Evolutionary conservation across 2,797 vertebrate genomes (phyloP).

Genomic region (Poeciliopsis turneri): DNA sequence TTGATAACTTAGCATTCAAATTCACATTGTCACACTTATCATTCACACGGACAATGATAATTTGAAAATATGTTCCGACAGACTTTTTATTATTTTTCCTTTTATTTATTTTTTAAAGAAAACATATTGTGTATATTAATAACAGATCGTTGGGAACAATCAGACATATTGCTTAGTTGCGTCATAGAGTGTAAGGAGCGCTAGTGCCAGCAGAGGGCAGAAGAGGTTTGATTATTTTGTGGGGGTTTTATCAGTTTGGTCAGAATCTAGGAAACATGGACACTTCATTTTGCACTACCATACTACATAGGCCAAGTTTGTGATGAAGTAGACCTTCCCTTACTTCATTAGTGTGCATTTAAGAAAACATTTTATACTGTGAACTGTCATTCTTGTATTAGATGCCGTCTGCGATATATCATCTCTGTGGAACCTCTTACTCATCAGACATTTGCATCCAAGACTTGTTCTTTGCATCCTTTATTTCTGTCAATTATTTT

Average conservation of each 20-base stretch:
- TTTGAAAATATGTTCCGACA: too few relatives aligned
- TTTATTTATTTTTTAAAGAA: neutral
- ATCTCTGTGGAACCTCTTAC: neutral
- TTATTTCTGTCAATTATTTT: neutral
- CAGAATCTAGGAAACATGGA: too few relatives aligned
- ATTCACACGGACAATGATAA: too few relatives aligned
- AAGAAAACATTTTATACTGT: neutral
- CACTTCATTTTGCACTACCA: neutral
- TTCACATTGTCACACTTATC: too few relatives aligned
- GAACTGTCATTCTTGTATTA: neutral
- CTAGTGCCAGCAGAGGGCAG: constrained; percentile 11
- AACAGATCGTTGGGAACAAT: neutral
- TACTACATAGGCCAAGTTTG: neutral
- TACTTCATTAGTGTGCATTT: neutral
- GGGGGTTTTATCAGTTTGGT: too few relatives aligned
- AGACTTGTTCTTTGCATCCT: neutral
- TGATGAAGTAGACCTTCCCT: neutral
- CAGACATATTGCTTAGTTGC: neutral
- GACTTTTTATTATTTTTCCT: neutral
- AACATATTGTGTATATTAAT: neutral
- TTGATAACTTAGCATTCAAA: neutral
- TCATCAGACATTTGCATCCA: neutral
- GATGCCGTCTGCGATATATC: neutral
- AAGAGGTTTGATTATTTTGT: neutral
- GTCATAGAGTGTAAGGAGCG: neutral